Evolutionary conservation across 1,140 invertebrate species (phyloP), one percentile per base, ranked within the genome.

Genomic region (Pseudomyrmex flavicornis): DNA sequence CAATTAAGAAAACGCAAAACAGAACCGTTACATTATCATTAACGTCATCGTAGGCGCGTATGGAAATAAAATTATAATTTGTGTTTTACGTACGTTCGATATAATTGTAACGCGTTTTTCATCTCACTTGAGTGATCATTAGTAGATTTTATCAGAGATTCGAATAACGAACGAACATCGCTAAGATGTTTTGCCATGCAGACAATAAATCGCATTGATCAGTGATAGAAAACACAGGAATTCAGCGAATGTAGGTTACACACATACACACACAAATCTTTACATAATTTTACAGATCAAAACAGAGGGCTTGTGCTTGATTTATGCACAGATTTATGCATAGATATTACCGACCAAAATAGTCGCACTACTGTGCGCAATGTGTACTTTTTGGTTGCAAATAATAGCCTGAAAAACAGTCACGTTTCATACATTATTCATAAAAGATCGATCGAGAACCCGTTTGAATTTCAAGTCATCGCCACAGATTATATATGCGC

Each of bases 141-240:
- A n/a, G 20, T 54, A 46, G 17, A 77, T 66, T 54, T n/a, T 1
- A 2, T 1, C 2, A n/a, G 9, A 8, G 12, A 69, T 69, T 2
- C 35, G 44, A 5, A 58, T 52, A 58, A 58, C 26, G 4, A 56
- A 15, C 50, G 50, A 13, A 13, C 20, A 4, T 5, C 59, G 17
- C 59, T 13, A 4, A 4, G 4, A 68, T 66, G 35, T 17, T 77
- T 48, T 69, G 15, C 44, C n/a, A 48, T n/a, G 9, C 54, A 26
- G 2, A 48, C 26, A 15, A 77, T 79, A 58, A 77, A 77, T 58
- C 17, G 17, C 54, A 77, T 77, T 58, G 20, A 75, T 75, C 52
- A 46, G n/a, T 69, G 15, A 69, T 69, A 58, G 20, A 79, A 66
- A 17, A 79, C 35, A n/a, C 15, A 58, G 8, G 7, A 58, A 10